Percentiles rank a stretch among this genome's conserved stretches.
phyloP scores from a whole-genome alignment of 2,888 invertebrate genomes.

The Agonopterix alstromeriana region DNA sequence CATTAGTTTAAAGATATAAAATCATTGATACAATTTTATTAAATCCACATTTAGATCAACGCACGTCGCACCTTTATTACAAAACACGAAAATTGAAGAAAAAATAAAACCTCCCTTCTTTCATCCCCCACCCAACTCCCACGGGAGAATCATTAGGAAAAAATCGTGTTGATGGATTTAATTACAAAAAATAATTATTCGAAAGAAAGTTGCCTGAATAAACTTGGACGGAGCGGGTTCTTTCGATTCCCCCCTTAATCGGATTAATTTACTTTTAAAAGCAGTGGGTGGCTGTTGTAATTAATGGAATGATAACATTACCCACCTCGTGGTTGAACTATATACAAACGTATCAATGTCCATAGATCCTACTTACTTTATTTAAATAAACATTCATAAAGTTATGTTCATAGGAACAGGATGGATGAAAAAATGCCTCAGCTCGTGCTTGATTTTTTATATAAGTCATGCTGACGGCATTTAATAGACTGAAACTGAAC shows the following conservation, averaged over 20 bases:
- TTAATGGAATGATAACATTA: slow-evolving; percentile 77
- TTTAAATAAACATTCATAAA: too few relatives aligned
- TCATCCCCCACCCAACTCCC: slow-evolving; percentile 38
- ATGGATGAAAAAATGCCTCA: too few relatives aligned
- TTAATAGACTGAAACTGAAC: too few relatives aligned
- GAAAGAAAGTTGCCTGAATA: slow-evolving; percentile 74
- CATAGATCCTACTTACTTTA: too few relatives aligned
- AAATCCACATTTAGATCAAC: slow-evolving; percentile 26
- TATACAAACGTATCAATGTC: slow-evolving; percentile 6
- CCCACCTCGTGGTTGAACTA: slow-evolving; percentile 65
- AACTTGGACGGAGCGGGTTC: slow-evolving; percentile 73
- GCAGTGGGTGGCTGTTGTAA: slow-evolving; percentile 70
- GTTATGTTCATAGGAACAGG: too few relatives aligned
- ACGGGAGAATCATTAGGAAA: slow-evolving; percentile 74
- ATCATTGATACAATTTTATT: not conserved
- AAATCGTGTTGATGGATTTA: slow-evolving; percentile 78
- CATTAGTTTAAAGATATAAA: too few relatives aligned
- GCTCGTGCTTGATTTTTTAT: too few relatives aligned
- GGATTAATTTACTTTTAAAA: slow-evolving; percentile 77
- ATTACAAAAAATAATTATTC: slow-evolving; percentile 77
- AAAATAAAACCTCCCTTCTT: slow-evolving; percentile 40
- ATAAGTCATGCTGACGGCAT: too few relatives aligned
- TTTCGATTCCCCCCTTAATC: slow-evolving; percentile 73
- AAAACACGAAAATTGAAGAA: slow-evolving; percentile 30
- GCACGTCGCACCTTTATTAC: slow-evolving; percentile 22